Base-by-base conservation (phyloP, 2,888 invertebrate genomes). In the Dinocampus coccinellae region DNA sequence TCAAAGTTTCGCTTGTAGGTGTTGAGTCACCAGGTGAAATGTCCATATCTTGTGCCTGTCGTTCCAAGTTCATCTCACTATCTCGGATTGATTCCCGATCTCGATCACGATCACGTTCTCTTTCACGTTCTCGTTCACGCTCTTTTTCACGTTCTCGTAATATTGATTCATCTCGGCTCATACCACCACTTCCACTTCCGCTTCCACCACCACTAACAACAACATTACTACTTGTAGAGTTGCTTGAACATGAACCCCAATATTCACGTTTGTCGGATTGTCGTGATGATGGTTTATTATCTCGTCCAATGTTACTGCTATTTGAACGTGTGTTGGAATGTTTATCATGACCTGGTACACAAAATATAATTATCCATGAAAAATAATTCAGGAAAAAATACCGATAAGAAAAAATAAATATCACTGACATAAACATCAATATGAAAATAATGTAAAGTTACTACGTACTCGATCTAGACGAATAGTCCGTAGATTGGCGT, bases 1-100 rank as follows among this genome's bases (percentile, higher is more conserved):
- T 82, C 58, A 86, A 92, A 76, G 93, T 92, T 88, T 95, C 95
- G 29, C 95, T 95, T 70, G 95, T 92, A 47, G 95, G 95, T 75
- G 95, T 96, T 85, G 95, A 96, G 84, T 95, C 93, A 79, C 95
- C 95, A 16, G 96, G 96, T 73, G 97, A 97, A 84, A 97, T 97
- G 84, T 97, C 97, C 97, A 97, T 97, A 84, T 97, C 97, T 88
- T 96, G 94, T 77, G 91, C 88, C 82, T 89, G 89, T 58, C 89
- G 88, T 79, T 90, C 90, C 70, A 76, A 75, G 68, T 78, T 76
- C 69, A 77, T 77, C 72, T 81, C 80, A 42, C 77, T 75, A 70
- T 79, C 73, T 65, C 76, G 76, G 20, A 73, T 67, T 60, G 85
- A 84, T 70, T 83, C 83, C 57, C 83, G 76, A 62, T 81, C 81